Percentiles rank a stretch among this genome's conserved stretches.
These are phyloP conservation scores for Daubentonia madagascariensis DNA, from an alignment of 2,113 vertebrate species.

Conservation along the genomic window DNA sequence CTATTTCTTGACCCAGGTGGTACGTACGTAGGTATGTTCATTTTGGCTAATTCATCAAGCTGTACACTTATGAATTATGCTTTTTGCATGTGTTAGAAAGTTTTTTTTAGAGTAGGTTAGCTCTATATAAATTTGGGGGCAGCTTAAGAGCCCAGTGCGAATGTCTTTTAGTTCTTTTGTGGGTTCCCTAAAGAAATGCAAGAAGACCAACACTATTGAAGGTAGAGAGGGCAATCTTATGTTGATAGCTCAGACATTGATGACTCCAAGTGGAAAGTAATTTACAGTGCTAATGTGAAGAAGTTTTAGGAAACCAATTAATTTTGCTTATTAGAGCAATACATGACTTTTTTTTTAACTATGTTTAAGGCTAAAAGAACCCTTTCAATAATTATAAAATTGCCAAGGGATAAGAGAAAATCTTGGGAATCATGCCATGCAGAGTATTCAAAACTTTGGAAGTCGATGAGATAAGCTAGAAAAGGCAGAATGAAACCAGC, in stretches of 20 bases:
- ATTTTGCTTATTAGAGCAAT: background rate
- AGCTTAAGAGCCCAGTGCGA: background rate
- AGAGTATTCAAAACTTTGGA: background rate
- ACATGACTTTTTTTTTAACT: background rate
- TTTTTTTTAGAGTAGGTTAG: background rate
- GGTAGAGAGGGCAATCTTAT: background rate
- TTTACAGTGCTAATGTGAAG: background rate
- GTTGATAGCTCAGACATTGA: background rate
- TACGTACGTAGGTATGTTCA: background rate
- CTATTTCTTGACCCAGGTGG: background rate
- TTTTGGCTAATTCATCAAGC: background rate
- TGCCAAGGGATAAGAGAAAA: background rate
- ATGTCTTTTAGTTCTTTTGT: background rate
- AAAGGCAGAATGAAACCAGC: background rate
- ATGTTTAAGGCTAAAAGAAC: background rate
- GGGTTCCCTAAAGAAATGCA: background rate
- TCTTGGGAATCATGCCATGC: background rate
- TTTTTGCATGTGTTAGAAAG: background rate
- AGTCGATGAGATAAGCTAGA: background rate
- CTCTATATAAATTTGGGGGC: background rate
- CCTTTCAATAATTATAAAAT: background rate
- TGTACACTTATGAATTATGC: background rate
- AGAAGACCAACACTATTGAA: background rate
- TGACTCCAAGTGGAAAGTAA: background rate
- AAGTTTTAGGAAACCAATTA: background rate